These are phyloP conservation scores for Epirrita christyi DNA, from an alignment of 2,888 invertebrate genomes.

Conservation along the genomic window DNA sequence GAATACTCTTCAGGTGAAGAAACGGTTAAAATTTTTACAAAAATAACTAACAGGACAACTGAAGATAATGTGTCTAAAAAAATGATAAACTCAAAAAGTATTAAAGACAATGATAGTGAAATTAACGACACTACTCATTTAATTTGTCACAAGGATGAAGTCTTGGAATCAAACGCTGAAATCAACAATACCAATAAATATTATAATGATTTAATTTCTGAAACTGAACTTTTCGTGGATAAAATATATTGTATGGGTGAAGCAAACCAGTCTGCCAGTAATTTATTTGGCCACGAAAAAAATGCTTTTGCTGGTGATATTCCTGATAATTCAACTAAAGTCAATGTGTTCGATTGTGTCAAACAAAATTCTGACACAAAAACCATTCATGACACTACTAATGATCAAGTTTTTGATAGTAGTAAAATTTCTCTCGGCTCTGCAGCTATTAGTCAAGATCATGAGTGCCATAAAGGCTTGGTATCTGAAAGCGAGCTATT, in stretches of 20 bases:
- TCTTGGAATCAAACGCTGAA: slow-evolving; percentile 1
- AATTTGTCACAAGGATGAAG: background rate
- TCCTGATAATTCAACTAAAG: slow-evolving; percentile 2
- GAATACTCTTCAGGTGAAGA: slow-evolving; percentile 1
- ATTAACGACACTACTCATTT: background rate
- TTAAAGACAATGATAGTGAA: background rate
- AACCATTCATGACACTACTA: background rate
- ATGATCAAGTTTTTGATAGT: background rate
- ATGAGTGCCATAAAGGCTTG: background rate
- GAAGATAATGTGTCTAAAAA: slow-evolving; percentile 1
- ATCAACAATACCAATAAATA: slow-evolving; percentile 15
- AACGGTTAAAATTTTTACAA: background rate
- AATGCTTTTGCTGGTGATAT: background rate
- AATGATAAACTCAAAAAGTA: background rate
- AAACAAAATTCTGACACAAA: background rate
- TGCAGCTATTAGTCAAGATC: background rate
- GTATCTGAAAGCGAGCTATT: background rate
- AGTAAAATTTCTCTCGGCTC: background rate
- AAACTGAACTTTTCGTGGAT: slow-evolving; percentile 11
- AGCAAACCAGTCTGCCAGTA: background rate
- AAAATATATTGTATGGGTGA: slow-evolving; percentile 2
- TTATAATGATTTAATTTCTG: slow-evolving; percentile 24
- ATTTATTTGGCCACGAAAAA: background rate
- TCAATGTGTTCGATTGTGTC: background rate
- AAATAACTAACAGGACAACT: background rate